These are phyloP conservation scores for Epirrita christyi DNA, from an alignment of 2,888 invertebrate genomes.

Conservation along the genomic window DNA sequence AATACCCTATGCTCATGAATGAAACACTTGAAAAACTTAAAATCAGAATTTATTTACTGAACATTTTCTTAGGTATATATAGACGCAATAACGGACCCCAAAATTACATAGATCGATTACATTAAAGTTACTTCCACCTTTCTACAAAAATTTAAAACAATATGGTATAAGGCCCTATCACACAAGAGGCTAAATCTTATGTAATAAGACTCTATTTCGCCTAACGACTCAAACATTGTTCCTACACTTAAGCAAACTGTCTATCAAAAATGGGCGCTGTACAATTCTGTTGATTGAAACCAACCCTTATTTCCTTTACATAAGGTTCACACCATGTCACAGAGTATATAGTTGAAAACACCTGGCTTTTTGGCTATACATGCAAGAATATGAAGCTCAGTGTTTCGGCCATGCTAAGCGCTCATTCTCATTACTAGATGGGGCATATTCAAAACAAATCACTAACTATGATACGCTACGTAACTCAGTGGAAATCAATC, in stretches of 20 bases:
- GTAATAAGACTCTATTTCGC: background rate
- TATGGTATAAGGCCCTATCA: background rate
- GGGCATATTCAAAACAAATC: background rate
- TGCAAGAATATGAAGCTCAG: constrained; percentile 13
- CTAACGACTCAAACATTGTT: constrained; percentile 8
- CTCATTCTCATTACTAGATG: constrained; percentile 6
- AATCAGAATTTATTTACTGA: constrained; percentile 27
- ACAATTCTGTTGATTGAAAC: constrained; percentile 1
- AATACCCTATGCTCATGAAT: constrained; percentile 10
- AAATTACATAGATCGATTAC: constrained; percentile 19
- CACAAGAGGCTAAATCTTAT: background rate
- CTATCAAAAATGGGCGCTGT: too few relatives aligned
- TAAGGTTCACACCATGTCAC: background rate
- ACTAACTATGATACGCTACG: background rate
- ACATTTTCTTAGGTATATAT: constrained; percentile 19
- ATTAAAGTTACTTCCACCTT: constrained; percentile 20
- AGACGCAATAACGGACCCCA: constrained; percentile 27
- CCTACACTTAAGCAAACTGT: constrained; percentile 8
- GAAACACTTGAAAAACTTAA: constrained; percentile 21
- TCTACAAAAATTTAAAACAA: constrained; percentile 13
- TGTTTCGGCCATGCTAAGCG: background rate
- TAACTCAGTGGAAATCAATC: background rate
- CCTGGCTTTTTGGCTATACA: background rate
- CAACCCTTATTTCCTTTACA: background rate
- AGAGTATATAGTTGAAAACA: background rate